Evolutionary conservation across 2,113 vertebrate genomes (phyloP), one percentile per base, ranked within the genome.

Genomic region (Scomber scombrus): DNA sequence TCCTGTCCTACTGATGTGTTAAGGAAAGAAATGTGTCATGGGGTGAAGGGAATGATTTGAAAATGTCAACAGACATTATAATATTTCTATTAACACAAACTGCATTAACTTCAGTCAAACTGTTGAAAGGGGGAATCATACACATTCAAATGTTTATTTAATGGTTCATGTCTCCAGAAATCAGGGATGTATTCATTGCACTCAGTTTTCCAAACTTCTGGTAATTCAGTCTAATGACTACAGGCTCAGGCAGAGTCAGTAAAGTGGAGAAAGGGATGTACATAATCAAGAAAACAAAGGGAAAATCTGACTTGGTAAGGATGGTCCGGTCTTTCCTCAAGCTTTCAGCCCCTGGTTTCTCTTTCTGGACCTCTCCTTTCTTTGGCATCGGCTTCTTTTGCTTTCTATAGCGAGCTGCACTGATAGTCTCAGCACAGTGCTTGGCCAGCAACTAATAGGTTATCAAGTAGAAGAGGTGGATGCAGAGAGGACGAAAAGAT

Each of bases 281-380:
- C 31, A 51, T n/a, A 63, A 51, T 54, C n/a, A 26, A 11, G 47
- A 1, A 0, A 78, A 60, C 3, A 21, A 61, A 4, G 13, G 65
- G 9, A 79, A 57, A 68, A 43, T 45, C 96, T 95, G 85, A 99
- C 98, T 94, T 99, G 89, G 97, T 97, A 76, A 89, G 89, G n/a
- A 98, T 5, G 11, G 86, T 93, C 19, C 97, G 88, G 93, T 99
- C 96, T 82, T 96, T 97, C 62, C 97, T 93, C 67, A 95, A 95
- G 87, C 98, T 99, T 88, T 99, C 98, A 0, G 95, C 88, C 0
- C 98, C 98, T 0, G 98, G 97, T 52, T 97, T 99, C 78, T 97
- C 96, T 70, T 94, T 93, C 81, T 94, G 95, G 0, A 95, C 82
- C 19, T 97, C 97, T 43, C 94, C 95, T 77, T 95, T 98, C 79